phyloP scores from a whole-genome alignment of 2,113 vertebrate species.

The Colinus virginianus region DNA sequence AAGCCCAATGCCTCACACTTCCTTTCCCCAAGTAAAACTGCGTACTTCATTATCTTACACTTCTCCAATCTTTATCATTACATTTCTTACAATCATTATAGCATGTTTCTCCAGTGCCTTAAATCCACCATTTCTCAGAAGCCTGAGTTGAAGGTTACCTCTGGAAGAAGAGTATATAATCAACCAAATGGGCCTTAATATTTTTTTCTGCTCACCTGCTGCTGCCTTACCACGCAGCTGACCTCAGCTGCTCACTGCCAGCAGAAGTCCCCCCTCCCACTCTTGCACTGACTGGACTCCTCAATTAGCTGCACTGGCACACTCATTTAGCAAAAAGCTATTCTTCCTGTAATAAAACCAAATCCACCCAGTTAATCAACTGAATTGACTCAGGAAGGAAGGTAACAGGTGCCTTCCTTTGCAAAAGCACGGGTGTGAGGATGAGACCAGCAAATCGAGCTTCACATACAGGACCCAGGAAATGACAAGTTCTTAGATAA shows the following conservation, averaged over 20 bases:
- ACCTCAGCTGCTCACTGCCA: background rate
- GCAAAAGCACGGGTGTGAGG: background rate
- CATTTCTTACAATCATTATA: background rate
- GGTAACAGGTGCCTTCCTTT: background rate
- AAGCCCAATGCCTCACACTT: background rate
- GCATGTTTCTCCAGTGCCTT: background rate
- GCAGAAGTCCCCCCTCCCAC: background rate
- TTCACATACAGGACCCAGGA: background rate
- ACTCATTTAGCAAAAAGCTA: background rate
- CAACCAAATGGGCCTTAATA: background rate
- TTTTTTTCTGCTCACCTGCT: background rate
- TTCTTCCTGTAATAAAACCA: background rate
- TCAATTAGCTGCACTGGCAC: background rate
- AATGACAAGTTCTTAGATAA: background rate
- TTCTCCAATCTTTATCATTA: too few relatives aligned
- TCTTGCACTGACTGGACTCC: background rate
- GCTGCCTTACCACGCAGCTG: background rate
- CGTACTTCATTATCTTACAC: background rate
- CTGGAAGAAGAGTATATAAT: background rate
- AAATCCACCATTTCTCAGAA: background rate
- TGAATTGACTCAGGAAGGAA: conserved; percentile 19
- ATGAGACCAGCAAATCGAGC: background rate
- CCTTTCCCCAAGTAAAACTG: background rate
- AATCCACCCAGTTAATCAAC: conserved; percentile 35
- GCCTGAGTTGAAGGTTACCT: background rate